These are phyloP conservation scores for Ectropis grisescens DNA, from an alignment of 1,140 invertebrate species.

Conservation along the genomic window DNA sequence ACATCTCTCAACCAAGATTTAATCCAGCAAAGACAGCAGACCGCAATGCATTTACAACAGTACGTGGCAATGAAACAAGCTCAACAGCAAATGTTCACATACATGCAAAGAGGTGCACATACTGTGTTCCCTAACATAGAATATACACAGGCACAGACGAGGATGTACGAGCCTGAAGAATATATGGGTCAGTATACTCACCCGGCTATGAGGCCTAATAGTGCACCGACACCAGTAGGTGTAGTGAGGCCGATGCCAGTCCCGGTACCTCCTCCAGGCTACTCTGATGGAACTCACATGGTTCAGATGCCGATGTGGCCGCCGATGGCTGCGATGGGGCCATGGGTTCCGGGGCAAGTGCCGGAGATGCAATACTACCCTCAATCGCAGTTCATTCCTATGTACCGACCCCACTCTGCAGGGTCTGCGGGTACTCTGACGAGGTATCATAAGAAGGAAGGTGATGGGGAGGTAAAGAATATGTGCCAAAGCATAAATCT, in stretches of 20 bases:
- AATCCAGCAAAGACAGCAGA: conserved; percentile 60
- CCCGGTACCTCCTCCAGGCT: conserved; percentile 26
- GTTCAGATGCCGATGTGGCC: conserved; percentile 58
- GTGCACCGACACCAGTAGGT: conserved; percentile 44
- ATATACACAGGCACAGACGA: conserved; percentile 25
- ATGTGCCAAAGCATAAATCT: conserved; percentile 69
- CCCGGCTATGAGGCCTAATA: conserved; percentile 47
- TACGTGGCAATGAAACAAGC: conserved; percentile 70
- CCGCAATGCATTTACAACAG: conserved; percentile 61
- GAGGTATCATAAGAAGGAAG: conserved; percentile 56
- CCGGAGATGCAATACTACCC: conserved; percentile 60
- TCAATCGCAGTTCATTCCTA: conserved; percentile 54
- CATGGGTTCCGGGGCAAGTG: conserved; percentile 39
- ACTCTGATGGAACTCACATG: conserved; percentile 46
- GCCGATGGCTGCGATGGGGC: conserved; percentile 46
- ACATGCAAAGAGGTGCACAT: conserved; percentile 51
- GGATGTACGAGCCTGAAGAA: conserved; percentile 47
- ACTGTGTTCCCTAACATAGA: conserved; percentile 50
- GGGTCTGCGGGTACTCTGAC: conserved; percentile 57
- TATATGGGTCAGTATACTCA: conserved; percentile 38
- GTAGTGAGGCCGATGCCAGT: conserved; percentile 46
- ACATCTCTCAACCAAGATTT: conserved; percentile 33
- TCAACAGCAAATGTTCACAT: conserved; percentile 63
- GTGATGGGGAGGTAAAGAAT: conserved; percentile 45
- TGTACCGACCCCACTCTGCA: conserved; percentile 51